A percentile compares a stretch with the other conserved stretches of the same genome.
phyloP scores from a whole-genome alignment of 2,797 vertebrate species.

The Phalanger gymnotis region DNA sequence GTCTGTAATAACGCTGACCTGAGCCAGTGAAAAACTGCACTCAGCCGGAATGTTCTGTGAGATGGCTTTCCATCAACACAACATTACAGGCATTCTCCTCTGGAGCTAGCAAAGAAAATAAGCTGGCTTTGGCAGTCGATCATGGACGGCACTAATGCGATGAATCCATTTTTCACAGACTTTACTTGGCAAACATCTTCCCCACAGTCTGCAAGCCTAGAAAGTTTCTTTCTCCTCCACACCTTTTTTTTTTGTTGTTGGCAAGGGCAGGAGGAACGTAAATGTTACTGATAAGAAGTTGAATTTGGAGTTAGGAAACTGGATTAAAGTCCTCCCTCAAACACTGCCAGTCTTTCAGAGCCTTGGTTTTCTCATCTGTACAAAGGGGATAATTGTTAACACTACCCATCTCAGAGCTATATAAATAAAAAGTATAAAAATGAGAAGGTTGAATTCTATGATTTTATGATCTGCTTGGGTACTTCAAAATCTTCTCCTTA shows the following conservation, averaged over 20 bases:
- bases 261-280: not conserved
- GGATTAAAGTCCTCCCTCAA: not conserved
- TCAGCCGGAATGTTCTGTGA: conserved; percentile 10
- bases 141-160: conserved; percentile 48
- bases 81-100: conserved; percentile 59
- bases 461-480: not conserved
- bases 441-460: not conserved
- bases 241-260: not conserved
- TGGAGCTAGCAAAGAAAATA: conserved; percentile 67
- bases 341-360: not conserved
- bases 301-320: not conserved
- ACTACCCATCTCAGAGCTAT: not conserved
- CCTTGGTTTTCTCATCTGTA: not conserved
- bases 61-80: conserved; percentile 48
- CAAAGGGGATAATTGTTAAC: not conserved
- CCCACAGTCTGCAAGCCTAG: conserved; percentile 48
- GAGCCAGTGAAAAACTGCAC: conserved; percentile 36
- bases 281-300: not conserved
- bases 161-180: conserved; percentile 65
- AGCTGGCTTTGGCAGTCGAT: conserved; percentile 54
- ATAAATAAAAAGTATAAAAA: not conserved
- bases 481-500: not conserved
- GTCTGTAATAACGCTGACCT: conserved; percentile 39
- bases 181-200: conserved; percentile 69
- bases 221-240: conserved; percentile 47